phyloP scores from a whole-genome alignment of 2,797 vertebrate genomes.

The Tragopan temminckii region DNA sequence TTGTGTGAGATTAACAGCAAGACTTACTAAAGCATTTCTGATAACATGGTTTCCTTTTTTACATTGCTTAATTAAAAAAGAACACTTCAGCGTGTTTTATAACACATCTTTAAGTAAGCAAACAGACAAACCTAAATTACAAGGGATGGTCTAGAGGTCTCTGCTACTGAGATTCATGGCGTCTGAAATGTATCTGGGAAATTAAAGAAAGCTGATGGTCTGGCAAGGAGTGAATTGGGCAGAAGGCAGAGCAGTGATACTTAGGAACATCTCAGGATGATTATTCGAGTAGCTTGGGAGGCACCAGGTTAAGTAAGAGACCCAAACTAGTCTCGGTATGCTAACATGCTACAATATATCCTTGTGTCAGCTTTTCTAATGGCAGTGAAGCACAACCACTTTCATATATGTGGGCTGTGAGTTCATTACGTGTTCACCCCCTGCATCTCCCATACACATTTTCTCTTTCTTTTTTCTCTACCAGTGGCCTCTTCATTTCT shows the following conservation, averaged over 20 bases:
- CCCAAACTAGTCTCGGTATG: background rate
- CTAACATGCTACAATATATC: background rate
- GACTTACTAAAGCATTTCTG: conserved; percentile 41
- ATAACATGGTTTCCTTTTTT: conserved; percentile 18
- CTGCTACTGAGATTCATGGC: background rate
- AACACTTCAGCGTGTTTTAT: background rate
- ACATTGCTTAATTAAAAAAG: background rate
- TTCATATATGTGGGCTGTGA: background rate
- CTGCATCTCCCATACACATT: background rate
- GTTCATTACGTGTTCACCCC: background rate
- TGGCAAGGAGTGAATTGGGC: background rate
- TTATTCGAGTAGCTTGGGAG: background rate
- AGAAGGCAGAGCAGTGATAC: background rate
- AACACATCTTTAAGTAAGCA: conserved; percentile 38
- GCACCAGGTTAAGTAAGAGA: background rate
- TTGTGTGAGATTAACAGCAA: conserved; percentile 14
- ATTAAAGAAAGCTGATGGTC: background rate
- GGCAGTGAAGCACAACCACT: background rate
- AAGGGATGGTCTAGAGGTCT: background rate
- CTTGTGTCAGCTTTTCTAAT: background rate
- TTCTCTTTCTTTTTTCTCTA: background rate
- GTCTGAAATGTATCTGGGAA: background rate
- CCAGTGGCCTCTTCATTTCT: background rate
- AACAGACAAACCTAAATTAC: background rate
- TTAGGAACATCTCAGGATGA: background rate